Conservation (phyloP, 1,140 invertebrate species). For the Glomeris maerens region DNA sequence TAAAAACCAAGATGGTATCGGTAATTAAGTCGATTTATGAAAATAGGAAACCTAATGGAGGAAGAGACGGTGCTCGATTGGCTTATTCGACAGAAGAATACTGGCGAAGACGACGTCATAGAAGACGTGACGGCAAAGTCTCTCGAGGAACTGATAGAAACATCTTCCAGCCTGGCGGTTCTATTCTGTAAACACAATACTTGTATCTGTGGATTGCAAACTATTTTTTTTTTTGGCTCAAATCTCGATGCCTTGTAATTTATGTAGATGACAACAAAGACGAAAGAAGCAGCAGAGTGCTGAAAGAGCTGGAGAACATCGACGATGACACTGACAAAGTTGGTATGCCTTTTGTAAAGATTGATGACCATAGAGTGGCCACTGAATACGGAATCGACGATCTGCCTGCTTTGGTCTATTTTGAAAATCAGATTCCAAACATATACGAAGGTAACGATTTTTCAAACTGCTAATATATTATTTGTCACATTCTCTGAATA, state of each 20-base stretch:
- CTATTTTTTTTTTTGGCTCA: neutral
- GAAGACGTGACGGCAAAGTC: slow-evolving; percentile 16
- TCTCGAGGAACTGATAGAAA: slow-evolving; percentile 21
- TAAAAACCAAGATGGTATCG: too few species aligned
- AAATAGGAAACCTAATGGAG: slow-evolving; percentile 23
- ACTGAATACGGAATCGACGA: slow-evolving; percentile 74
- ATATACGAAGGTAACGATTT: slow-evolving; percentile 59
- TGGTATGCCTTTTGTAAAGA: slow-evolving; percentile 84
- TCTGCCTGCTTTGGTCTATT: slow-evolving; percentile 73
- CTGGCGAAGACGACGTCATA: slow-evolving; percentile 26
- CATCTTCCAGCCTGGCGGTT: slow-evolving; percentile 19
- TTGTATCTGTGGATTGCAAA: neutral
- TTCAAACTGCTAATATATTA: neutral
- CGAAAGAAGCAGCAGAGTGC: slow-evolving; percentile 74
- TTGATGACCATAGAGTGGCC: slow-evolving; percentile 72
- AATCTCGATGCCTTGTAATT: neutral
- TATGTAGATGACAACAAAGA: slow-evolving; percentile 66
- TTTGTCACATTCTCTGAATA: neutral
- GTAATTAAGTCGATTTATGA: too few species aligned
- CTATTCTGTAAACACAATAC: slow-evolving; percentile 17
- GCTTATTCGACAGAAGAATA: slow-evolving; percentile 22
- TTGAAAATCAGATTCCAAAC: slow-evolving; percentile 82
- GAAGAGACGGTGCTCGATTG: slow-evolving; percentile 26
- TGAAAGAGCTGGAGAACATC: slow-evolving; percentile 82
- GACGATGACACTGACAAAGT: slow-evolving; percentile 86